Conservation (phyloP, 1,140 invertebrate genomes). For the Neodiprion virginianus region DNA sequence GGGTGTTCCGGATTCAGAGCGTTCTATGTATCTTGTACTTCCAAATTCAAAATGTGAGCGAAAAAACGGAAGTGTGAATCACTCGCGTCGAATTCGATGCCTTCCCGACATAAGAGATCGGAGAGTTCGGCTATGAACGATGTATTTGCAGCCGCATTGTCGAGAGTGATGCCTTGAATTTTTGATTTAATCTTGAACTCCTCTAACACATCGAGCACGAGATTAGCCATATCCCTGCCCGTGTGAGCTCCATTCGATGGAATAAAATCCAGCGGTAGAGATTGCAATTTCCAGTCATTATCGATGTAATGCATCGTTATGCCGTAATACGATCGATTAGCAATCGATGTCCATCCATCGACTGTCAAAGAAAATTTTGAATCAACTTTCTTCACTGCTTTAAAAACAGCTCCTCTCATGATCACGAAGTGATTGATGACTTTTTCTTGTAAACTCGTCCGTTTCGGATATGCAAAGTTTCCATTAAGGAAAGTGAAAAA, state of each 20-base stretch:
- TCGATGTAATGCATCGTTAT: conserved; percentile 20
- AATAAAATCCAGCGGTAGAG: not conserved
- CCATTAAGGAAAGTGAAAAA: no score
- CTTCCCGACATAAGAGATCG: no score
- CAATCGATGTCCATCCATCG: conserved; percentile 19
- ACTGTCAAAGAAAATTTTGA: conserved; percentile 6
- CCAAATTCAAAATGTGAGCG: conserved; percentile 35
- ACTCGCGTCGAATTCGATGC: no score
- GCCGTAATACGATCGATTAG: conserved; percentile 14
- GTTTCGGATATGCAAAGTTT: no score
- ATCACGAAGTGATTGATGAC: no score
- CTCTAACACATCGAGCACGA: conserved; percentile 23
- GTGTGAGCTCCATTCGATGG: conserved; percentile 26
- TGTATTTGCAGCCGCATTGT: conserved; percentile 24
- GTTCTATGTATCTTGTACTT: conserved; percentile 35
- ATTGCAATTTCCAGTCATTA: conserved; percentile 8
- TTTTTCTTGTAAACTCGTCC: no score
- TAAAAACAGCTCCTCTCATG: no score
- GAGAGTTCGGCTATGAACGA: no score
- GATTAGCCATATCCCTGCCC: conserved; percentile 21
- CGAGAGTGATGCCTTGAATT: conserved; percentile 28
- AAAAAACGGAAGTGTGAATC: not conserved
- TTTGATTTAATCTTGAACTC: conserved; percentile 19
- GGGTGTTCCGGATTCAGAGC: conserved; percentile 14
- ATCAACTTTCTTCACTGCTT: no score